Evolutionary conservation across 1,140 invertebrate genomes (phyloP).

Genomic region (Drosophila parabipectinata): DNA sequence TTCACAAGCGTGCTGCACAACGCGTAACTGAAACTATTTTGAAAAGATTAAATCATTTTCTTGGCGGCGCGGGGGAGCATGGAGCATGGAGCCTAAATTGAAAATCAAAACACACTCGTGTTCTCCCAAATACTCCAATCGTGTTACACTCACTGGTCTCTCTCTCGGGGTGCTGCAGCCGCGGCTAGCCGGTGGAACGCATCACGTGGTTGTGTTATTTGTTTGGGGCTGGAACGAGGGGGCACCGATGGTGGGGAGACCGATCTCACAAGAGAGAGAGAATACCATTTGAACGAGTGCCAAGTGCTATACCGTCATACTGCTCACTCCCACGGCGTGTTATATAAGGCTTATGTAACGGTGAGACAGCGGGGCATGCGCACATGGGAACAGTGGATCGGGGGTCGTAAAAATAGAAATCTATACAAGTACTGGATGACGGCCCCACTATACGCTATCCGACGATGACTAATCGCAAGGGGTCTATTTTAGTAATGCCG

Average conservation of each 20-base stretch:
- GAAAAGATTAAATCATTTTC: slow-evolving; percentile 49
- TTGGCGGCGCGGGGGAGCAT: slow-evolving; percentile 31
- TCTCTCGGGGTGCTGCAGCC: slow-evolving; percentile 15
- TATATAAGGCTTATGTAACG: slow-evolving; percentile 80
- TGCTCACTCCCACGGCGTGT: slow-evolving; percentile 44
- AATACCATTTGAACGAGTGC: slow-evolving; percentile 17
- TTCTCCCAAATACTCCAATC: slow-evolving; percentile 24
- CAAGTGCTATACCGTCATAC: slow-evolving; percentile 27
- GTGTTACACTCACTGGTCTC: slow-evolving; percentile 12
- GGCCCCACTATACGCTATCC: slow-evolving; percentile 9
- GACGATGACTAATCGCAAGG: slow-evolving; percentile 54
- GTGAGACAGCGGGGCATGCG: slow-evolving; percentile 62
- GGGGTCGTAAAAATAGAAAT: slow-evolving; percentile 58
- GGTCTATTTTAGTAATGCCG: slow-evolving; percentile 49
- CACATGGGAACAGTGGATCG: slow-evolving; percentile 62
- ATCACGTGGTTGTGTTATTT: slow-evolving; percentile 46
- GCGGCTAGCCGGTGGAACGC: slow-evolving; percentile 24
- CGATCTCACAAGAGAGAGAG: slow-evolving; percentile 2
- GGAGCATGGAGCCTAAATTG: slow-evolving; percentile 46
- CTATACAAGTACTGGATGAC: slow-evolving; percentile 11
- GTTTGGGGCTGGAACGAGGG: slow-evolving; percentile 11
- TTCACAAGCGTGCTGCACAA: slow-evolving; percentile 21
- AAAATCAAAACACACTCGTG: slow-evolving; percentile 67
- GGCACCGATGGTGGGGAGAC: slow-evolving; percentile 26
- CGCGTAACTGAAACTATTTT: slow-evolving; percentile 45